These are phyloP conservation scores for Polymixis flavicincta DNA, from an alignment of 2,888 invertebrate species.

Conservation along the genomic window DNA sequence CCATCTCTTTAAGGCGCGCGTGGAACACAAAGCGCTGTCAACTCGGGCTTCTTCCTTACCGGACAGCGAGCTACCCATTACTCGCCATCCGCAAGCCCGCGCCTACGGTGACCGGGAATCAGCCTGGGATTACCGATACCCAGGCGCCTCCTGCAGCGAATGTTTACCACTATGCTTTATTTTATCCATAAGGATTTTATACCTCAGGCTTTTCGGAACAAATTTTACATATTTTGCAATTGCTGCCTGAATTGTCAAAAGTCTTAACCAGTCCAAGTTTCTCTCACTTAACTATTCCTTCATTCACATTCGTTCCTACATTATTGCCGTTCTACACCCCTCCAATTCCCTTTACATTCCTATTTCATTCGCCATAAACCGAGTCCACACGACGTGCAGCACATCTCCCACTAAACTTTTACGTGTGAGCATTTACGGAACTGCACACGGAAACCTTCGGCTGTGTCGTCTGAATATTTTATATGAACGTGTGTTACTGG, in stretches of 20 bases:
- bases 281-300: constrained; percentile 25
- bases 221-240: neutral
- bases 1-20: too few species aligned
- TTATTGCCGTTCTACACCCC: constrained; percentile 17
- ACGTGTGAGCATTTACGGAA: constrained; percentile 55
- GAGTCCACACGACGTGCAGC: constrained; percentile 50
- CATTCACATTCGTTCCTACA: constrained; percentile 25
- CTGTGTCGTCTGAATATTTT: constrained; percentile 53
- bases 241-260: neutral
- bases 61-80: too few species aligned
- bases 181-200: neutral
- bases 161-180: neutral
- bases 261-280: constrained; percentile 7
- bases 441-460: constrained; percentile 39
- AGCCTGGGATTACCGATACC: too few species aligned
- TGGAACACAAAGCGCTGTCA: too few species aligned
- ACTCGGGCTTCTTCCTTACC: too few species aligned
- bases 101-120: too few species aligned
- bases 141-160: too few species aligned
- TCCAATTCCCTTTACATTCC: constrained; percentile 43
- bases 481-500: constrained; percentile 40
- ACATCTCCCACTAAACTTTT: constrained; percentile 57
- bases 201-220: neutral
- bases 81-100: too few species aligned
- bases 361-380: constrained; percentile 61